Evolutionary conservation across 2,797 vertebrate species (phyloP).

Genomic region (Sebastiscus tertius): DNA sequence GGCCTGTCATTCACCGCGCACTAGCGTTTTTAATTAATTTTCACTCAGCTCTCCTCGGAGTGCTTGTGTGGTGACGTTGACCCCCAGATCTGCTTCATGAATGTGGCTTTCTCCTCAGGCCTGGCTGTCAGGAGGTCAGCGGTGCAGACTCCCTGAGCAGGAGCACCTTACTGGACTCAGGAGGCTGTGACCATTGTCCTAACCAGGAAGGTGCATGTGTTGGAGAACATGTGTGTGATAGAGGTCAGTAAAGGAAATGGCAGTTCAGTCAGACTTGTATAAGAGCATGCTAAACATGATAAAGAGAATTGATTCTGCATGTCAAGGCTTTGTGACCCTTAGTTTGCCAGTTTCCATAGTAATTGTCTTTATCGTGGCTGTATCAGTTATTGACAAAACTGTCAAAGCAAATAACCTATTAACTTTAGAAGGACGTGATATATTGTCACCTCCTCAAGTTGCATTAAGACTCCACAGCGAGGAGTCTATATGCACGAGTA

Average conservation of each 20-base stretch:
- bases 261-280: conserved; percentile 37
- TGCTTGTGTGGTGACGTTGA: conserved; percentile 81
- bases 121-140: conserved; percentile 79
- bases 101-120: conserved; percentile 75
- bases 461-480: conserved; percentile 14
- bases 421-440: conserved; percentile 32
- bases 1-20: conserved; percentile 89
- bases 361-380: conserved; percentile 27
- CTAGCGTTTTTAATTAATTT: conserved; percentile 99
- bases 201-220: conserved; percentile 25
- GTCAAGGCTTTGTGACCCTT: conserved; percentile 34
- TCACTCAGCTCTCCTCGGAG: conserved; percentile 90
- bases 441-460: conserved; percentile 29
- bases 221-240: conserved; percentile 32
- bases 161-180: conserved; percentile 49
- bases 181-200: conserved; percentile 67
- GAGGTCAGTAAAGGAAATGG: conserved; percentile 55
- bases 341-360: conserved; percentile 39
- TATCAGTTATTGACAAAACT: conserved; percentile 33
- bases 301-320: conserved; percentile 63
- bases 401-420: conserved; percentile 18
- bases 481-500: conserved; percentile 33
- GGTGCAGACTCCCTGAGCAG: conserved; percentile 52
- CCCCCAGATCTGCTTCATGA: conserved; percentile 78
- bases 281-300: conserved; percentile 50